Percentiles rank a stretch among this genome's conserved stretches.
phyloP scores from a whole-genome alignment of 2,888 invertebrate species.

The Morpho achilles region DNA sequence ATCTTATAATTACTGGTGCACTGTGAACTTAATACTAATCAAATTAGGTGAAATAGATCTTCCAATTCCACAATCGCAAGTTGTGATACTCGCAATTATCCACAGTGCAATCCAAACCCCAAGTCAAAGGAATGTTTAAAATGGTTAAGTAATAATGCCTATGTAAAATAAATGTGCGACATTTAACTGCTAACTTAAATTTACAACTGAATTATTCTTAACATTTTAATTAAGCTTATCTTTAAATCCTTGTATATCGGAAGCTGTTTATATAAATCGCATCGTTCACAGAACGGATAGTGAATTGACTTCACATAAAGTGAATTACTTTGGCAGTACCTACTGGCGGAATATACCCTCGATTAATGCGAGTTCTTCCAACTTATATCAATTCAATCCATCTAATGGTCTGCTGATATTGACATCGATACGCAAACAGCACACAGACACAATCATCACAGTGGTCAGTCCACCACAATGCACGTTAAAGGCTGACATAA shows the following conservation, averaged over 20 bases:
- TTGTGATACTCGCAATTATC: slow-evolving; percentile 25
- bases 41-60: slow-evolving; percentile 1
- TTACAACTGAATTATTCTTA: slow-evolving; percentile 77
- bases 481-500: slow-evolving; percentile 58
- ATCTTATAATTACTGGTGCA: slow-evolving; percentile 69
- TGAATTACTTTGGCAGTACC: slow-evolving; percentile 77
- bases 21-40: slow-evolving; percentile 42
- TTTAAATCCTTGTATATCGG: slow-evolving; percentile 69
- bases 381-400: slow-evolving; percentile 61
- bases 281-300: slow-evolving; percentile 77
- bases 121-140: slow-evolving; percentile 76
- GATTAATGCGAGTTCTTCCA: slow-evolving; percentile 42
- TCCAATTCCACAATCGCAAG: background rate
- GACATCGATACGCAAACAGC: slow-evolving; percentile 69
- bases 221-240: slow-evolving; percentile 66
- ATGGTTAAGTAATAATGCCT: slow-evolving; percentile 78
- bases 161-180: slow-evolving; percentile 74
- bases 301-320: slow-evolving; percentile 68
- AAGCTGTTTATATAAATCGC: slow-evolving; percentile 66
- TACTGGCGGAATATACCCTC: slow-evolving; percentile 62
- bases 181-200: slow-evolving; percentile 77
- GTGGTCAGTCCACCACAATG: slow-evolving; percentile 72
- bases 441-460: slow-evolving; percentile 50
- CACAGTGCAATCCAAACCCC: slow-evolving; percentile 63
- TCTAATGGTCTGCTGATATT: slow-evolving; percentile 54